phyloP scores from a whole-genome alignment of 2,888 invertebrate genomes.

The Pammene fasciana region DNA sequence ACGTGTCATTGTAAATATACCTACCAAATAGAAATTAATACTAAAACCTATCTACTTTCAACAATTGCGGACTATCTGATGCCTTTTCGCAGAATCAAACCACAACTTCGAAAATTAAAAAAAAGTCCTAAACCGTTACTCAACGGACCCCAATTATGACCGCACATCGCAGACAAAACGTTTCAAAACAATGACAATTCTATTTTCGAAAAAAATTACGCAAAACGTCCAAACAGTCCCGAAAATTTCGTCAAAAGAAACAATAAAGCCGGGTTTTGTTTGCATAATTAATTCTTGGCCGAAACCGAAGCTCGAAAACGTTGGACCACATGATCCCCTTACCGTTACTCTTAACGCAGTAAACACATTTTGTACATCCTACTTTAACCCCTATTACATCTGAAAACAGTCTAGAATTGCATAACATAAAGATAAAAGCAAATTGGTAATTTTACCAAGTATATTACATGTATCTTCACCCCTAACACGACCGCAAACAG shows the following conservation, averaged over 20 bases:
- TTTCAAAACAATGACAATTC: conserved; percentile 55
- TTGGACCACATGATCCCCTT: conserved; percentile 69
- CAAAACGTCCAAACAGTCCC: conserved; percentile 79
- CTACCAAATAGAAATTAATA: not conserved
- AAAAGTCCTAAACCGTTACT: conserved; percentile 14
- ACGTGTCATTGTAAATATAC: too few relatives aligned
- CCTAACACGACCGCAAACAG: conserved; percentile 49
- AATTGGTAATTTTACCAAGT: conserved; percentile 42
- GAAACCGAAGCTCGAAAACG: conserved; percentile 67
- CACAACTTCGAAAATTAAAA: conserved; percentile 1
- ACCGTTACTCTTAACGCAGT: conserved; percentile 76
- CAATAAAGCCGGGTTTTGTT: conserved; percentile 75
- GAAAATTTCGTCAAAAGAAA: conserved; percentile 65
- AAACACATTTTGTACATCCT: conserved; percentile 45
- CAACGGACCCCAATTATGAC: conserved; percentile 32
- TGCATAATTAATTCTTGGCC: conserved; percentile 77
- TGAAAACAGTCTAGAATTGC: conserved; percentile 47
- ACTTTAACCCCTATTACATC: conserved; percentile 45
- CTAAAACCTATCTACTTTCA: not conserved
- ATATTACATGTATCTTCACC: conserved; percentile 34
- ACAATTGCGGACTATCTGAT: not conserved
- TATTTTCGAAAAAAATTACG: conserved; percentile 73
- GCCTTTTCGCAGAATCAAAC: conserved; percentile 6
- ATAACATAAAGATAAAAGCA: conserved; percentile 16
- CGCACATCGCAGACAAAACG: conserved; percentile 42